These are phyloP conservation scores for Drosophila orosa DNA, from an alignment of 1,140 invertebrate species.

Conservation along the genomic window DNA sequence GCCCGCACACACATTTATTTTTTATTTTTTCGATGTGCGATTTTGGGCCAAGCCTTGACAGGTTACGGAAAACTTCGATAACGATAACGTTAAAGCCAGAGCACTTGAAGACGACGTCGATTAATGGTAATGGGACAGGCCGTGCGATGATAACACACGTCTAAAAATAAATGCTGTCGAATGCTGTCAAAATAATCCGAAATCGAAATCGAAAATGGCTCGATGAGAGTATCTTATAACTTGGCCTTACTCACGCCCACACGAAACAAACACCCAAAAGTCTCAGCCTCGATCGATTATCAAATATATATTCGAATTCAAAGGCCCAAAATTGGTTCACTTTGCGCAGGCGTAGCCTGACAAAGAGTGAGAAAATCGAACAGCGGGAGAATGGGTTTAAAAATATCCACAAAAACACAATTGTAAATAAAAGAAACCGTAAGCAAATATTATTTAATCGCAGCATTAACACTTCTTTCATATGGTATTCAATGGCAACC, in stretches of 20 bases:
- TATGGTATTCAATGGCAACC: slow-evolving; percentile 7
- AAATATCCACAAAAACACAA: slow-evolving; percentile 62
- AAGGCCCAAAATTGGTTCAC: slow-evolving; percentile 54
- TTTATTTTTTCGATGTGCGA: background rate
- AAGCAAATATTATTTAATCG: slow-evolving; percentile 61
- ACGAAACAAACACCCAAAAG: slow-evolving; percentile 12
- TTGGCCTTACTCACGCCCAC: slow-evolving; percentile 24
- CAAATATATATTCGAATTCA: slow-evolving; percentile 20
- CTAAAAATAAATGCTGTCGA: slow-evolving; percentile 67
- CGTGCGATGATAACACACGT: slow-evolving; percentile 35
- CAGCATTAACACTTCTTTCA: slow-evolving; percentile 59
- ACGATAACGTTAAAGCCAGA: slow-evolving; percentile 32
- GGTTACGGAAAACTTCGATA: slow-evolving; percentile 17
- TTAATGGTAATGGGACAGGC: slow-evolving; percentile 44
- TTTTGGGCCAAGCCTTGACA: slow-evolving; percentile 34
- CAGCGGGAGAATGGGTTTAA: slow-evolving; percentile 29
- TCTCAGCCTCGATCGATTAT: background rate
- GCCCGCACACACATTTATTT: background rate
- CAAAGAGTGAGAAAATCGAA: slow-evolving; percentile 6
- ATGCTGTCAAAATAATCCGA: slow-evolving; percentile 50
- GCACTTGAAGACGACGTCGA: slow-evolving; percentile 28
- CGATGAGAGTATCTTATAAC: slow-evolving; percentile 27
- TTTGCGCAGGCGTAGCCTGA: slow-evolving; percentile 45
- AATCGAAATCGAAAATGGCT: slow-evolving; percentile 39
- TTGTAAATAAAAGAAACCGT: slow-evolving; percentile 41